Conservation (phyloP, 2,797 vertebrate genomes). For the Buceros bicornis region DNA sequence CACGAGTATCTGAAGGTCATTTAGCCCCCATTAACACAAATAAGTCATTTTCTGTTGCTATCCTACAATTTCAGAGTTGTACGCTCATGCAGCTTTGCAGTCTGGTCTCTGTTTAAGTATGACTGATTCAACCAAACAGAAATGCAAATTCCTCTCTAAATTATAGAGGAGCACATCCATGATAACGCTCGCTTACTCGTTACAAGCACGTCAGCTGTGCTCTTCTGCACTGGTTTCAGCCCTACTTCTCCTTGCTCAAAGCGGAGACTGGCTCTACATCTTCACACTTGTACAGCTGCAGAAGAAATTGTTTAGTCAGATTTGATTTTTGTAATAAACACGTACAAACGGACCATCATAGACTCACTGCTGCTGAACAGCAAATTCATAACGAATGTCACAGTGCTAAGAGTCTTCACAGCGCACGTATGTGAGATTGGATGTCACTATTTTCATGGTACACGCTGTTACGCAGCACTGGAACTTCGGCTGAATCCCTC, state of each 20-base stretch:
- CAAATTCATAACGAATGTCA: neutral
- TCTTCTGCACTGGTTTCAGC: neutral
- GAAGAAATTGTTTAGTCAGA: neutral
- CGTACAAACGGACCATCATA: neutral
- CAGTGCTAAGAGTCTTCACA: neutral
- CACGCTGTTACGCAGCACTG: neutral
- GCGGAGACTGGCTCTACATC: fast-evolving
- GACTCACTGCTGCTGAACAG: neutral
- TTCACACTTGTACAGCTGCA: neutral
- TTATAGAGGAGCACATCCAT: constrained; percentile 29
- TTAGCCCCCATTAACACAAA: neutral
- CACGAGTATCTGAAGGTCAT: neutral
- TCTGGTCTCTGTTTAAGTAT: neutral
- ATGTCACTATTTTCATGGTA: neutral
- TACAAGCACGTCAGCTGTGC: neutral
- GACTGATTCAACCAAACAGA: constrained; percentile 20
- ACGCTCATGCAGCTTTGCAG: neutral
- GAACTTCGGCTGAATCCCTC: neutral
- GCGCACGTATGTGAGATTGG: fast-evolving
- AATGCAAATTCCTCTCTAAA: constrained; percentile 28
- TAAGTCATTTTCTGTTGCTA: neutral
- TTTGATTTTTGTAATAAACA: neutral
- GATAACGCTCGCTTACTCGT: neutral
- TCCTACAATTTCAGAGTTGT: neutral
- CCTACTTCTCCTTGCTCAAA: neutral